Evolutionary conservation across 2,888 invertebrate species (phyloP), one percentile per base, ranked within the genome.

Genomic region (Phalera bucephala): DNA sequence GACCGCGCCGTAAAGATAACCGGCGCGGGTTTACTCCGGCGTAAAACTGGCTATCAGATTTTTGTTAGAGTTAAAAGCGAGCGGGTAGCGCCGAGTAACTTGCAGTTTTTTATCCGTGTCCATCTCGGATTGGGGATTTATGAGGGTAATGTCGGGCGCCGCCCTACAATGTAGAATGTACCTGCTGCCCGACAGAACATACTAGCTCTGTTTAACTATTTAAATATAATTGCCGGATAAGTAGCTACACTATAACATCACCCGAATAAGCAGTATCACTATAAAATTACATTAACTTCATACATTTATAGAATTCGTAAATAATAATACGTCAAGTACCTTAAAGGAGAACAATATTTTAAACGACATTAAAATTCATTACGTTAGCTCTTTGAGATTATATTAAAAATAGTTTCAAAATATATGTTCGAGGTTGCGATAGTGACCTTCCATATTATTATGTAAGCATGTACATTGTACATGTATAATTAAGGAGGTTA

Each of bases 111-210:
- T 25, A 25, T 25, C 12, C 11, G 23, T 12, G 23, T 12, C 23
- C 23, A 25, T 25, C 12, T 11, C 23, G 23, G 23, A 25, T 22
- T n/a, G 21, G 11, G 23, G 23, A 12, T 25, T 25, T 25, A 25
- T 25, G 12, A 25, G 11, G 23, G 23, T 10, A 7, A 2, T 22
- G n/a, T n/a, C n/a, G n/a, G n/a, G n/a, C n/a, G n/a, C 21, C 9
- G 21, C 20, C n/a, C 8, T 1, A 10, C 1, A 9, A 10, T 22
- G 10, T 22, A 9, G 10, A 3, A 22, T 22, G 10, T 22, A 10
- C 17, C 6, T 22, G n/a, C 1, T 8, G 3, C 4, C 3, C 22
- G 4, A 10, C 1, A 22, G 4, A 2, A 22, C 9, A 3, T 9
- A 22, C 10, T 1, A 25, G 9, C 2, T 25, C 3, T 25, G 6